Percentiles rank a stretch among this genome's conserved stretches.
Conservation (phyloP, 2,113 vertebrate genomes). For the Pycnonotus jocosus region DNA sequence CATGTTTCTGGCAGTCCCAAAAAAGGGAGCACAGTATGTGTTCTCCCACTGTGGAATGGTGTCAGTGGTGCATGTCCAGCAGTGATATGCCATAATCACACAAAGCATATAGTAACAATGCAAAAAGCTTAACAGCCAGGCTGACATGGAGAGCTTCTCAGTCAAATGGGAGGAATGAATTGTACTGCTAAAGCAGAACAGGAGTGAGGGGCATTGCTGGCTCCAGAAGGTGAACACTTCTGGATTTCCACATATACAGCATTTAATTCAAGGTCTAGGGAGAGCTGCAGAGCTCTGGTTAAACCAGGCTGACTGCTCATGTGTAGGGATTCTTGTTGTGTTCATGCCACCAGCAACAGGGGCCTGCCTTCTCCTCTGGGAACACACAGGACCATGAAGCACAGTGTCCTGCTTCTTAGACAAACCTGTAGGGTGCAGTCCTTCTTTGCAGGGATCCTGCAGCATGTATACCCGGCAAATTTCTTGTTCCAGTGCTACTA, state of each 20-base stretch:
- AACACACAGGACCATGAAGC: rapidly evolving
- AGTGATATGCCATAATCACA: neutral
- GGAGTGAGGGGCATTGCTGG: neutral
- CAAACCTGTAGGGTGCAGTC: neutral
- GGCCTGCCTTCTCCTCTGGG: neutral
- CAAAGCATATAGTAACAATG: neutral
- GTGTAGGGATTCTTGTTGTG: too few species aligned
- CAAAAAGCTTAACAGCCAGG: neutral
- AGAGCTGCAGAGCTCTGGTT: neutral
- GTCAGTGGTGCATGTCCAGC: neutral
- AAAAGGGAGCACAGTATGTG: neutral
- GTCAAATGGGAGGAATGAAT: neutral
- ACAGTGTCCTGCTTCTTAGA: neutral
- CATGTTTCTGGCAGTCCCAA: neutral
- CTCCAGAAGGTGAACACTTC: neutral
- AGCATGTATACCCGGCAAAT: neutral
- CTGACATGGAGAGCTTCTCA: neutral
- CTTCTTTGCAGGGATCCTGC: neutral
- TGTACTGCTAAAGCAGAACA: neutral
- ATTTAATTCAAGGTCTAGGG: neutral
- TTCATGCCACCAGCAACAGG: neutral
- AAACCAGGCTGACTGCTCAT: neutral
- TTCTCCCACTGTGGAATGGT: neutral
- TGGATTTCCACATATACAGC: rapidly evolving
- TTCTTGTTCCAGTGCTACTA: neutral